A percentile compares a stretch with the other conserved stretches of the same genome.
Evolutionary conservation across 2,888 invertebrate species (phyloP).

Genomic region (Endomychus coccineus): DNA sequence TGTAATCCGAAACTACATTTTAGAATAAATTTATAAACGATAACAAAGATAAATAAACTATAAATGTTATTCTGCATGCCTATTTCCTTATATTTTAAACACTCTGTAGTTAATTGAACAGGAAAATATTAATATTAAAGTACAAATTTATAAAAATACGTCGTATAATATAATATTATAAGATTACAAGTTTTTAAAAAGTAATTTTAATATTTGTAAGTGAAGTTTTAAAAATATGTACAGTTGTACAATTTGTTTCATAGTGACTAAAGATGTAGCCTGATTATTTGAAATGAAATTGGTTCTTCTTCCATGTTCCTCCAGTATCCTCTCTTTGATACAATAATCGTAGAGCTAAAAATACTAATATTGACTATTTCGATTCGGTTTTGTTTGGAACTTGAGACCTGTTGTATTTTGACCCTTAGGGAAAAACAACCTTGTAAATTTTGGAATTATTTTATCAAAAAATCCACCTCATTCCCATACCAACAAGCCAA

Average conservation of each 20-base stretch:
- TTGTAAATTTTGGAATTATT: too few species aligned
- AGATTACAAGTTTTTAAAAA: constrained; percentile 12
- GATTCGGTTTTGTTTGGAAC: too few species aligned
- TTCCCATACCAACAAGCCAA: too few species aligned
- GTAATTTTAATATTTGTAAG: constrained; percentile 13
- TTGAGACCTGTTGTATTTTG: too few species aligned
- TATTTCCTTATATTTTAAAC: constrained; percentile 24
- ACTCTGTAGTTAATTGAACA: constrained; percentile 27
- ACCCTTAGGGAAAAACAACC: too few species aligned
- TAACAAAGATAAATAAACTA: constrained; percentile 22
- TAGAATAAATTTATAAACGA: constrained; percentile 24
- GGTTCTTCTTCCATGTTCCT: too few species aligned
- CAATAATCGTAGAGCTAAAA: too few species aligned
- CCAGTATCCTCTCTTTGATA: background rate
- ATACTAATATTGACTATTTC: too few species aligned
- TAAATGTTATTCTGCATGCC: constrained; percentile 30
- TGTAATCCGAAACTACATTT: constrained; percentile 21
- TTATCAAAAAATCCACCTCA: too few species aligned
- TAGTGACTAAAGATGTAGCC: too few species aligned
- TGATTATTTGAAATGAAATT: too few species aligned
- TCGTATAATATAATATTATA: constrained; percentile 15
- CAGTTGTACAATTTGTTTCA: background rate
- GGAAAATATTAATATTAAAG: constrained; percentile 29
- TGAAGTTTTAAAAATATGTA: background rate
- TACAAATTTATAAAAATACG: constrained; percentile 28